Percentiles rank a stretch among this genome's conserved stretches.
Conservation (phyloP, 2,888 invertebrate genomes). For the Encarsia formosa region DNA sequence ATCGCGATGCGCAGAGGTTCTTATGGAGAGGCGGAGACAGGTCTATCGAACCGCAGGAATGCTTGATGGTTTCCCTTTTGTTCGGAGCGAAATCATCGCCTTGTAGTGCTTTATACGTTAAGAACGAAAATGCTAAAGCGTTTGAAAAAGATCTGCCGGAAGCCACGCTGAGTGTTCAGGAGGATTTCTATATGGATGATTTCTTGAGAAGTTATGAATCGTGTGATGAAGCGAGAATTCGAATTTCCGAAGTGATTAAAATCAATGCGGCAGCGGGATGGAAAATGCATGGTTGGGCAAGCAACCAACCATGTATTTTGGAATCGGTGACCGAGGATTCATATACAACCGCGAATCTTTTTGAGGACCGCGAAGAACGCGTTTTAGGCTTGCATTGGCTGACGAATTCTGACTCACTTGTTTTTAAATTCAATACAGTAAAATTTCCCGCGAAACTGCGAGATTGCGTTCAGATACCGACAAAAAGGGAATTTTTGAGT, state of each 20-base stretch:
- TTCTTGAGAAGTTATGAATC: constrained; percentile 26
- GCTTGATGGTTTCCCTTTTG: neutral
- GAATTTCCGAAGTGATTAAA: constrained; percentile 22
- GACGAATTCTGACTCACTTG: neutral
- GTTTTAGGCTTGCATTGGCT: constrained; percentile 1
- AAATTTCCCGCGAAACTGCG: neutral
- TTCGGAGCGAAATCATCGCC: constrained; percentile 10
- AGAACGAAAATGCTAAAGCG: constrained; percentile 30
- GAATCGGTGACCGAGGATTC: too few relatives aligned
- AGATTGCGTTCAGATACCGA: neutral
- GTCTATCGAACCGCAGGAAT: neutral
- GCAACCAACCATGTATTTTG: neutral
- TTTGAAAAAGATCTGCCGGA: constrained; percentile 22
- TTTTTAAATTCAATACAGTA: neutral
- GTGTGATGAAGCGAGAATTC: constrained; percentile 17
- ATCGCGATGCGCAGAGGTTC: constrained; percentile 2
- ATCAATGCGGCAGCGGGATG: constrained; percentile 13
- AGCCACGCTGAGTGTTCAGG: constrained; percentile 30
- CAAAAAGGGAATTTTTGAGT: constrained; percentile 2
- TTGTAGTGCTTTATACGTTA: constrained; percentile 26
- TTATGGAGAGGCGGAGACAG: neutral
- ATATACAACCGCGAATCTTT: too few relatives aligned
- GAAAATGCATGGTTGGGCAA: constrained; percentile 7
- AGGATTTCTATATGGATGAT: constrained; percentile 34
- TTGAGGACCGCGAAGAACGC: neutral